A percentile compares a stretch with the other conserved stretches of the same genome.
These are phyloP conservation scores for Otolemur garnettii DNA, from an alignment of 2,113 vertebrate genomes.

Conservation along the genomic window DNA sequence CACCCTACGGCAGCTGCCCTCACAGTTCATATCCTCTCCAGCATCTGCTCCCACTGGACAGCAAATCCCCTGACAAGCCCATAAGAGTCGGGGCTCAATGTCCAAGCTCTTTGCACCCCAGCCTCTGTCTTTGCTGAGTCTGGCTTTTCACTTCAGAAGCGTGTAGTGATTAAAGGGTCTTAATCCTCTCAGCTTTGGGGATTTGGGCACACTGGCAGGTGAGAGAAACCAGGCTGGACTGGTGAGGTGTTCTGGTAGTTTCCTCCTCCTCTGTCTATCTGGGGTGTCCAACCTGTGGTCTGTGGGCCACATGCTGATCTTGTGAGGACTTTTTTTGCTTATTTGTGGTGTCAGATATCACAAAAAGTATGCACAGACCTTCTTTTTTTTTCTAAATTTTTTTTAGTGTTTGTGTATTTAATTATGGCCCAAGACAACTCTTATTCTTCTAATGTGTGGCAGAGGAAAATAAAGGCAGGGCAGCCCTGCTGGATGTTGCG, in stretches of 20 bases:
- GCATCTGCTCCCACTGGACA: neutral
- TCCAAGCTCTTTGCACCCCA: neutral
- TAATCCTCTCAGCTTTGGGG: neutral
- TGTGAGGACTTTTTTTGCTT: too few relatives aligned
- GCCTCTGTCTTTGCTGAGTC: neutral
- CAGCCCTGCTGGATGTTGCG: neutral
- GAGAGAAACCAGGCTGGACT: neutral
- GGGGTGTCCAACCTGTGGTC: too few relatives aligned
- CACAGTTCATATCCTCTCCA: neutral
- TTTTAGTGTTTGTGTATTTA: too few relatives aligned
- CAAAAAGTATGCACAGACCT: too few relatives aligned
- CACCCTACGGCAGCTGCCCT: neutral
- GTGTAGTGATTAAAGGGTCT: conserved; percentile 33
- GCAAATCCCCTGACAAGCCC: neutral
- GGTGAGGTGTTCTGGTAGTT: neutral
- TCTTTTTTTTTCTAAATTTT: too few relatives aligned
- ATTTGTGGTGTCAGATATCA: too few relatives aligned
- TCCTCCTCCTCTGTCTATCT: neutral
- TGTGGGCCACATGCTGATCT: too few relatives aligned
- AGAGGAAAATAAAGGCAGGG: too few relatives aligned
- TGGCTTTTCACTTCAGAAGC: conserved; percentile 1
- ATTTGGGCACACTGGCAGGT: neutral
- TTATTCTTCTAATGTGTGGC: too few relatives aligned
- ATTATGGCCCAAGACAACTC: too few relatives aligned
- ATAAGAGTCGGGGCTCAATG: neutral